Conservation (phyloP, 2,113 vertebrate genomes). For the Ptyas mucosa region DNA sequence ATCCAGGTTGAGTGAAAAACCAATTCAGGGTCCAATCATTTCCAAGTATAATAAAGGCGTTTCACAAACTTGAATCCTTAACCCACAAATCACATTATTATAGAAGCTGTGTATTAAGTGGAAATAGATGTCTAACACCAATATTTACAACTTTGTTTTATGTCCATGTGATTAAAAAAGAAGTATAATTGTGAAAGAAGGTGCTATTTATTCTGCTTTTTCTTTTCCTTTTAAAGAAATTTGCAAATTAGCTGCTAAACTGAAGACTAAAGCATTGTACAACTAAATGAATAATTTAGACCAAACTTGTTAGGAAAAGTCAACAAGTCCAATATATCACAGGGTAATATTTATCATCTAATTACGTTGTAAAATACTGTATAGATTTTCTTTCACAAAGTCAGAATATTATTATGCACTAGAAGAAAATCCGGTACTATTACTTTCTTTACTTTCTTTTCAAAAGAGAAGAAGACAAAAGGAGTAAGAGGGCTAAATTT, state of each 20-base stretch:
- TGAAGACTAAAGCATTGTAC: conserved; percentile 2
- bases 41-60: background rate
- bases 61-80: background rate
- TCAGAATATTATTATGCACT: background rate
- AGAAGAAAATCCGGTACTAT: background rate
- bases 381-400: background rate
- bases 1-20: conserved; percentile 22
- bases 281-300: conserved; percentile 33
- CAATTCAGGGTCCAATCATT: background rate
- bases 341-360: conserved; percentile 29
- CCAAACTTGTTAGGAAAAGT: conserved; percentile 7
- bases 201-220: background rate
- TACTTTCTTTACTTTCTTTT: background rate
- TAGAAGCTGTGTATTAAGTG: background rate
- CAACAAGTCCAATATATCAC: conserved; percentile 17
- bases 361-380: conserved; percentile 12
- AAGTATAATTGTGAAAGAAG: background rate
- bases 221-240: background rate
- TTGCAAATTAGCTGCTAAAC: conserved; percentile 12
- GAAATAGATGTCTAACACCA: background rate
- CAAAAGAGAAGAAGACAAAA: background rate
- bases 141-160: background rate
- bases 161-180: background rate
- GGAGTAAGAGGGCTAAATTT: background rate
- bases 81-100: background rate